Conservation (phyloP, 1,140 invertebrate genomes). For the Helicoverpa zea region DNA sequence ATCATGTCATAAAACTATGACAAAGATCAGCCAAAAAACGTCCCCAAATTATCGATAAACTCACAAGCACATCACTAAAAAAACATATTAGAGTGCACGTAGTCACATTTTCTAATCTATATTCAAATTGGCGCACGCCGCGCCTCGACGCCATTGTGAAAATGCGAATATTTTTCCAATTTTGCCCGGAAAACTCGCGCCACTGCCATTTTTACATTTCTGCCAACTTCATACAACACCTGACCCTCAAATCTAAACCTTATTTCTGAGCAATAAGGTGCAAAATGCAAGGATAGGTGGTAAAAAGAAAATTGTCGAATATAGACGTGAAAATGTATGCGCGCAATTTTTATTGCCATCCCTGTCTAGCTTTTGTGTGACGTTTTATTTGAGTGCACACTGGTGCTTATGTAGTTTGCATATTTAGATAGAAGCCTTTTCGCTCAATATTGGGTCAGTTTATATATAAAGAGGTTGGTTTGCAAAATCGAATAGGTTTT, state of each 20-base stretch:
- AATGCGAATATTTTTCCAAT: conserved; percentile 82
- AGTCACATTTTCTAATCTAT: conserved; percentile 83
- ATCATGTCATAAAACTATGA: no score
- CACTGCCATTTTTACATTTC: conserved; percentile 50
- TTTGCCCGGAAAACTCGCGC: conserved; percentile 73
- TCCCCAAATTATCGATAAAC: conserved; percentile 54
- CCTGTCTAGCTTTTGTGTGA: conserved; percentile 50
- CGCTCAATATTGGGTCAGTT: conserved; percentile 11
- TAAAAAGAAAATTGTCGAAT: conserved; percentile 39
- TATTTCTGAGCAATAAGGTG: conserved; percentile 2
- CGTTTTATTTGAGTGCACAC: conserved; percentile 48
- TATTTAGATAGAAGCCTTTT: conserved; percentile 29
- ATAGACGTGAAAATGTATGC: conserved; percentile 49
- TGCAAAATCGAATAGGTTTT: not conserved
- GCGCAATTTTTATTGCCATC: conserved; percentile 46
- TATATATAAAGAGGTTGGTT: conserved; percentile 8
- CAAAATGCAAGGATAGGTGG: not conserved
- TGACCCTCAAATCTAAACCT: not conserved
- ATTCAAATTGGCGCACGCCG: conserved; percentile 80
- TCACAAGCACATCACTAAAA: conserved; percentile 57
- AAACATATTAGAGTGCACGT: conserved; percentile 79
- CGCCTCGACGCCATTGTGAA: conserved; percentile 71
- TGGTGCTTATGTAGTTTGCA: conserved; percentile 28
- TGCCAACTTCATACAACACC: not conserved
- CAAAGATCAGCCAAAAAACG: not conserved